Conservation (phyloP, 2,888 invertebrate species). For the Linnaemya tessellans region DNA sequence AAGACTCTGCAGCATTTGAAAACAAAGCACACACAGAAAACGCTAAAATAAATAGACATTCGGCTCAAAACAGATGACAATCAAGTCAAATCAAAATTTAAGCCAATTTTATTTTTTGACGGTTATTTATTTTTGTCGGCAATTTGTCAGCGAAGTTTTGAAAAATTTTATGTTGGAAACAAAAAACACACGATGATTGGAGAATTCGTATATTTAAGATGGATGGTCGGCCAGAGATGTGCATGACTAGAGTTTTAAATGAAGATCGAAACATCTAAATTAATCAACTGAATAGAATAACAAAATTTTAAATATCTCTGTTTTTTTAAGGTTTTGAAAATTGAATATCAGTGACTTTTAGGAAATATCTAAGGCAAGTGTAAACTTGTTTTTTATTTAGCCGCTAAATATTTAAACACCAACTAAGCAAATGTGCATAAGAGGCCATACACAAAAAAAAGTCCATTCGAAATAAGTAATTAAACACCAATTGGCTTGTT, state of each 20-base stretch:
- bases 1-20: slow-evolving; percentile 6
- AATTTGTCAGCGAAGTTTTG: slow-evolving; percentile 64
- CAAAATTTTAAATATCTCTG: neutral
- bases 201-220: slow-evolving; percentile 29
- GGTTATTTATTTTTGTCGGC: slow-evolving; percentile 50
- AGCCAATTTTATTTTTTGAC: slow-evolving; percentile 29
- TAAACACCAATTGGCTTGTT: slow-evolving; percentile 67
- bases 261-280: slow-evolving; percentile 12
- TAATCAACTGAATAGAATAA: neutral
- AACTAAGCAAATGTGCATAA: neutral
- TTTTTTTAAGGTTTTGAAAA: neutral
- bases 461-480: slow-evolving; percentile 36
- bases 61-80: slow-evolving; percentile 35
- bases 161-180: slow-evolving; percentile 31
- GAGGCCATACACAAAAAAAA: neutral
- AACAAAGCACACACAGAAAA: slow-evolving; percentile 38
- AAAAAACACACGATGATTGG: slow-evolving; percentile 26
- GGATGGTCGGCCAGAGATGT: slow-evolving; percentile 19
- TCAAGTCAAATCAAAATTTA: slow-evolving; percentile 34
- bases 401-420: neutral
- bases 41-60: slow-evolving; percentile 37
- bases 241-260: slow-evolving; percentile 65
- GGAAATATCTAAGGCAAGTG: too few relatives aligned
- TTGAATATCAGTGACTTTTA: too few relatives aligned
- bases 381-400: neutral